Conservation (phyloP, 2,888 invertebrate species). For the Oscheius onirici region DNA sequence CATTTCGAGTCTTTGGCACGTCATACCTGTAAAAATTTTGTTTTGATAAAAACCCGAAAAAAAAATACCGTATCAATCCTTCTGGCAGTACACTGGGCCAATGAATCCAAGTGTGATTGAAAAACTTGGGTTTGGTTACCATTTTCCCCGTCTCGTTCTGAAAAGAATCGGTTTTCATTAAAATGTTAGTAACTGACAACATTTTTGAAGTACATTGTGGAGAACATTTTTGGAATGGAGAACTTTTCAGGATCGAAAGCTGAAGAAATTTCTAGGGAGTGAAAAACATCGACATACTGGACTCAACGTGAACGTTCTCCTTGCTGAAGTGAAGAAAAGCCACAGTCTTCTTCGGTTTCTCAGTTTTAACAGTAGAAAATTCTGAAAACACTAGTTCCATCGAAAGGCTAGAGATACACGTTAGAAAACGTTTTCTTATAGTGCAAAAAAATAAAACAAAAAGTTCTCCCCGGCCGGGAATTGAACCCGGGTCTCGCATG, state of each 20-base stretch:
- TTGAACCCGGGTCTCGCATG: constrained; percentile 31
- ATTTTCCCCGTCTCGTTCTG: constrained; percentile 53
- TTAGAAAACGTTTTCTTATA: too few relatives aligned
- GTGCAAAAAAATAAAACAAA: background rate
- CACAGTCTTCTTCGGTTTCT: background rate
- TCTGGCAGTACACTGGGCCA: constrained; percentile 34
- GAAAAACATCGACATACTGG: background rate
- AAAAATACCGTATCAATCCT: background rate
- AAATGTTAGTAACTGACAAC: background rate
- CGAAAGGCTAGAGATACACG: too few relatives aligned
- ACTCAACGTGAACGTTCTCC: constrained; percentile 17
- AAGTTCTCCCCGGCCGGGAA: constrained; percentile 28
- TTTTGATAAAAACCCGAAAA: too few relatives aligned
- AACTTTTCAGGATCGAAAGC: constrained; percentile 2
- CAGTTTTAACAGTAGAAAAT: too few relatives aligned
- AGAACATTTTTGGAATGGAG: constrained; percentile 7
- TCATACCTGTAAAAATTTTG: background rate
- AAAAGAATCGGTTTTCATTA: background rate
- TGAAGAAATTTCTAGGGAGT: background rate
- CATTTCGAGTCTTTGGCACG: constrained; percentile 18
- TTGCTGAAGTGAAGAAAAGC: constrained; percentile 7
- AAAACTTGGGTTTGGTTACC: constrained; percentile 40
- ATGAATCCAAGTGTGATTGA: constrained; percentile 57
- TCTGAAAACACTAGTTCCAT: too few relatives aligned
- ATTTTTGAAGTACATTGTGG: constrained; percentile 11